Conservation (phyloP, 1,140 invertebrate genomes). For the Drosophila malerkotliana region DNA sequence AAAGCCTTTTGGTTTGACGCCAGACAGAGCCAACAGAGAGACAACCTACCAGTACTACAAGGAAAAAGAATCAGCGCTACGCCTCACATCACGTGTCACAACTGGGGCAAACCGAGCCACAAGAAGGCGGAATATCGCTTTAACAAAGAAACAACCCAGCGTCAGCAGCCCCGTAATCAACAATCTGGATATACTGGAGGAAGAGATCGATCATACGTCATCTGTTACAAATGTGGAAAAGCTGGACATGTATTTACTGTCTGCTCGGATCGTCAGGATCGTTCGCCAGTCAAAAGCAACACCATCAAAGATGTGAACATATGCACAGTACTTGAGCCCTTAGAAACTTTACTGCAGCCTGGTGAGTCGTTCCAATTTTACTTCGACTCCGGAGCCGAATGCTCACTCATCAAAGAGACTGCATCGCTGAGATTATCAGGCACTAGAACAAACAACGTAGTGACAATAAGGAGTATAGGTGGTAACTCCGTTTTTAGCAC, state of each 20-base stretch:
- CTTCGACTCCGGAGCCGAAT: neutral
- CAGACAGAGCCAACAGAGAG: too few species aligned
- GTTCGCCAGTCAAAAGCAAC: neutral
- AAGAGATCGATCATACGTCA: too few species aligned
- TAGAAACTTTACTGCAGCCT: too few species aligned
- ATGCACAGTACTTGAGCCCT: too few species aligned
- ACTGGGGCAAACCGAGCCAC: neutral
- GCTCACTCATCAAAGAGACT: neutral
- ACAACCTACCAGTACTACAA: neutral
- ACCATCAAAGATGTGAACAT: neutral
- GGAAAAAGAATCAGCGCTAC: neutral
- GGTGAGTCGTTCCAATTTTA: too few species aligned
- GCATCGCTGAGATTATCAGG: neutral
- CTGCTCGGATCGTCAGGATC: neutral
- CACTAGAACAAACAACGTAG: neutral
- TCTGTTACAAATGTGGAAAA: too few species aligned
- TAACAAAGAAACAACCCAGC: neutral
- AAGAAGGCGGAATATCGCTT: conserved; percentile 1
- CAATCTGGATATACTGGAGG: too few species aligned
- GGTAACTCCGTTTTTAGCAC: too few species aligned
- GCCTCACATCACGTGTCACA: neutral
- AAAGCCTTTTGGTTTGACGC: too few species aligned
- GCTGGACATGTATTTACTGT: too few species aligned
- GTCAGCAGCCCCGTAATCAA: too few species aligned
- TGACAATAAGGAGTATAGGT: neutral